A percentile compares a stretch with the other conserved stretches of the same genome.
phyloP scores from a whole-genome alignment of 92 coral and sea anemone genomes.

The Epizoanthus ramosus region DNA sequence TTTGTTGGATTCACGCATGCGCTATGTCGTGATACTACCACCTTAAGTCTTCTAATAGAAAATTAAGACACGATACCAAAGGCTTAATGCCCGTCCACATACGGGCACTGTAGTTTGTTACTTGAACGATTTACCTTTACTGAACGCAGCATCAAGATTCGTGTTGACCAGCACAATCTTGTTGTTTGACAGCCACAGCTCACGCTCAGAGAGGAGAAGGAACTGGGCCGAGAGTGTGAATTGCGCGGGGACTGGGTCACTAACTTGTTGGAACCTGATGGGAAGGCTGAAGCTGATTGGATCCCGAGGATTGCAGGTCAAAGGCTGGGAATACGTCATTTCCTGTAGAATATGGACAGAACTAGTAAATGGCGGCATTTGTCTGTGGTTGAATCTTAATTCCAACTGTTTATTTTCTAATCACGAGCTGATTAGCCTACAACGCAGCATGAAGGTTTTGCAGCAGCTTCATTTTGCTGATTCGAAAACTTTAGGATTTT shows the following conservation, averaged over 20 bases:
- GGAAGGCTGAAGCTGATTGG: constrained; percentile 93
- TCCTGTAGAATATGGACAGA: constrained; percentile 51
- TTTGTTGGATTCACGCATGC: too few species aligned
- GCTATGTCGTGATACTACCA: too few species aligned
- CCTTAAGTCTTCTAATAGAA: too few species aligned
- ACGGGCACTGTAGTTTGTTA: background rate
- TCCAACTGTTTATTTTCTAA: too few species aligned
- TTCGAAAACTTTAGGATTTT: too few species aligned
- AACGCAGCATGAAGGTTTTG: too few species aligned
- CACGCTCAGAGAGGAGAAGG: constrained; percentile 71
- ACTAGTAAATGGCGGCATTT: background rate
- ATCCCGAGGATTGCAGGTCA: constrained; percentile 80
- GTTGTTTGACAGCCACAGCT: constrained; percentile 72
- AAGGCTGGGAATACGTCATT: constrained; percentile 75
- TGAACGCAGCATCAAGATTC: constrained; percentile 79
- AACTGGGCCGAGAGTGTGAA: constrained; percentile 89
- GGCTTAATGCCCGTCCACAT: background rate
- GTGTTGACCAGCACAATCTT: constrained; percentile 43
- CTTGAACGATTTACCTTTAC: constrained; percentile 66
- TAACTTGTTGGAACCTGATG: constrained; percentile 97
- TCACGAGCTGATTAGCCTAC: too few species aligned
- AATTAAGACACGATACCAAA: too few species aligned
- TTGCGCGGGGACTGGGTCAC: constrained; percentile 95
- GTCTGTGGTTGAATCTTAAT: background rate
- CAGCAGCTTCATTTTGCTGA: too few species aligned